Evolutionary conservation across 1,140 invertebrate genomes (phyloP), one percentile per base, ranked within the genome.

Genomic region (Drosophila ohnishii): DNA sequence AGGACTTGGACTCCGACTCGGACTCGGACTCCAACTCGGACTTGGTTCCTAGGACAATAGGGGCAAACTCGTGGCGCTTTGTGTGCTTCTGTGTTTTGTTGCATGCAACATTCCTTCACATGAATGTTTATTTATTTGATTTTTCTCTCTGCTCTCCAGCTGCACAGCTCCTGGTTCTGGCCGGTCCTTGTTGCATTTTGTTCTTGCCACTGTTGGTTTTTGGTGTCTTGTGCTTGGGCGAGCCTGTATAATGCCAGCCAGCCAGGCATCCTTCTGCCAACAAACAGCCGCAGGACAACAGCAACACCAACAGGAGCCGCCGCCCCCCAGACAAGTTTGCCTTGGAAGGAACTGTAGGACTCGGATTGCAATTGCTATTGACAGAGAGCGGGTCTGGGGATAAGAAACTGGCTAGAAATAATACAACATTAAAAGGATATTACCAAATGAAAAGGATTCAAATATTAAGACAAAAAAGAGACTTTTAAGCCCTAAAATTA

Each of bases 111-210:
- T 84, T 84, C 71, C 78, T 63, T 51, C 62, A 73, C 59, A 84
- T 76, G 80, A 79, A 84, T 83, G 80, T 84, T 84, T 80, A 84
- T 84, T 84, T 84, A 84, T 84, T 84, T 84, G 80, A 80, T 84
- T 84, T 84, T 55, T 69, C 53, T 69, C 53, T 50, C 44, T 60
- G 48, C 44, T 50, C 56, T 59, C 47, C 50, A 39, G 53, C 47
- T 57, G 42, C 51, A 11, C 30, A 45, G 30, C 40, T 30, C 32
- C 11, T 22, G 44, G 19, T 22, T 10, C 16, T 22, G 19, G 37
- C 48, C 7, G 13, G 6, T 50, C 42, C 61, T 65, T 53, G 57
- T 62, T 71, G 61, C 61, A 66, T 75, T 75, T 75, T 56, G 66
- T 50, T 64, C 48, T 45, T 55, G 59, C 69, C 67, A 74, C 74